Evolutionary conservation across 2,797 vertebrate species (phyloP).

Genomic region (Pelochelys cantorii): DNA sequence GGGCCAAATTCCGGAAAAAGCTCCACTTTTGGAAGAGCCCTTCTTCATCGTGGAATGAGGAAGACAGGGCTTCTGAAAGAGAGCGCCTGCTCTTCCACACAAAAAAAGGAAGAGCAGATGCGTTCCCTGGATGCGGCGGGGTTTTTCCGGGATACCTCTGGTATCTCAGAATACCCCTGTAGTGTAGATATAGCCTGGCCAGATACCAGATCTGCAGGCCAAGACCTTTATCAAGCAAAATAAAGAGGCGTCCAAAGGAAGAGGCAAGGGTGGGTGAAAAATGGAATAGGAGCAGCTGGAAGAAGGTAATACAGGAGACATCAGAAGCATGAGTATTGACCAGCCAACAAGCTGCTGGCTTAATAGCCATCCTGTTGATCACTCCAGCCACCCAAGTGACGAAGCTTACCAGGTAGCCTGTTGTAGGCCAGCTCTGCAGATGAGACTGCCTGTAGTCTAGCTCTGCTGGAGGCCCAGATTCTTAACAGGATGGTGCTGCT

Average conservation of each 20-base stretch:
- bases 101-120: too few relatives aligned
- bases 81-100: too few relatives aligned
- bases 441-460: background rate
- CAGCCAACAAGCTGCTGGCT: background rate
- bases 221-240: background rate
- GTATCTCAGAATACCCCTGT: too few relatives aligned
- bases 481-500: background rate
- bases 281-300: background rate
- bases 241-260: background rate
- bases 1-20: too few relatives aligned
- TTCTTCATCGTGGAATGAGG: too few relatives aligned
- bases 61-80: too few relatives aligned
- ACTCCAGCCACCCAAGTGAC: background rate
- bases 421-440: background rate
- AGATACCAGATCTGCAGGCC: too few relatives aligned
- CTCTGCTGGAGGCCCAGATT: background rate
- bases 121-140: too few relatives aligned
- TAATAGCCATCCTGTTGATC: background rate
- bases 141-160: too few relatives aligned
- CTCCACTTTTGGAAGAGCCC: too few relatives aligned
- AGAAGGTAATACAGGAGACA: background rate
- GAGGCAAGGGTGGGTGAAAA: background rate
- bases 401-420: background rate
- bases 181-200: too few relatives aligned
- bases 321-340: background rate